phyloP scores from a whole-genome alignment of 2,888 invertebrate genomes.

The Tuberolachnus salignus region DNA sequence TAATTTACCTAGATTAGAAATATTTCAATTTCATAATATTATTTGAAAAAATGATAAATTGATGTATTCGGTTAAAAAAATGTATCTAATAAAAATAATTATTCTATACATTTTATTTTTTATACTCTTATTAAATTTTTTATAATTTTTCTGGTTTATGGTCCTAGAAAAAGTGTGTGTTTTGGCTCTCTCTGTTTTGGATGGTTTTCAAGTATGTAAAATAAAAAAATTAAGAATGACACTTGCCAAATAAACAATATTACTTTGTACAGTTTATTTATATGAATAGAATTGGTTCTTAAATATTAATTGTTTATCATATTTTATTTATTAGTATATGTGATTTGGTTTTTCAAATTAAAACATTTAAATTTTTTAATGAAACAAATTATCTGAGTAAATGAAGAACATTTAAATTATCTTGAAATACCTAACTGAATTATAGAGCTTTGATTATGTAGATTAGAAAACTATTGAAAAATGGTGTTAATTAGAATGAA shows the following conservation, averaged over 20 bases:
- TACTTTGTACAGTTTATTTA: conserved; percentile 10
- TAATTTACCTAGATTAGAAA: not conserved
- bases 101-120: conserved; percentile 15
- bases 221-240: conserved; percentile 14
- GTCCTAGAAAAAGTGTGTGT: conserved; percentile 3
- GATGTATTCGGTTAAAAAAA: not conserved
- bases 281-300: not conserved
- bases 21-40: conserved; percentile 2
- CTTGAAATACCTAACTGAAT: not conserved
- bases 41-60: not conserved
- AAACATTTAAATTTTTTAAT: too few species aligned
- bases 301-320: conserved; percentile 14
- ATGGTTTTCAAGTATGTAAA: conserved; percentile 42
- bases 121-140: not conserved
- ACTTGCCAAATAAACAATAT: conserved; percentile 38
- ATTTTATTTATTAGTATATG: not conserved
- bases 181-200: conserved; percentile 49
- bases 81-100: conserved; percentile 24
- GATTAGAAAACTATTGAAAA: not conserved
- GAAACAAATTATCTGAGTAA: not conserved
- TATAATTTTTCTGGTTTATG: not conserved
- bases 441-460: not conserved
- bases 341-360: too few species aligned
- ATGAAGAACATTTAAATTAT: too few species aligned
- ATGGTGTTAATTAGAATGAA: not conserved